Conservation (phyloP, 2,888 invertebrate genomes). For the Acanthosepion pharaonis region DNA sequence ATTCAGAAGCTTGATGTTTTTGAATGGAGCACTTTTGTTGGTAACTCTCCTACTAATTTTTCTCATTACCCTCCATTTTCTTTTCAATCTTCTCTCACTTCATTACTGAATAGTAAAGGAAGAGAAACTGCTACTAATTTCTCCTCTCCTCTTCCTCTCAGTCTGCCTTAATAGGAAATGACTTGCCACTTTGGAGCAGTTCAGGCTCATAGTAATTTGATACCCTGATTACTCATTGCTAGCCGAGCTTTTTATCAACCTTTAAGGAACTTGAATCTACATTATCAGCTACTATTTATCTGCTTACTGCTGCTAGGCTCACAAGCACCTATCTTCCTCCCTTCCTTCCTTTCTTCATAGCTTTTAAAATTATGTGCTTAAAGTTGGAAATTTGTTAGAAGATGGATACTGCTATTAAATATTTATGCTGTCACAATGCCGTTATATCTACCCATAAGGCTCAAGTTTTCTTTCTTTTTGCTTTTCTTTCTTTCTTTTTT, state of each 20-base stretch:
- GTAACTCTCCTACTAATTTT: background rate
- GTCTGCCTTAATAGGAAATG: slow-evolving; percentile 22
- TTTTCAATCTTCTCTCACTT: background rate
- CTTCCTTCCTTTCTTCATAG: too few species aligned
- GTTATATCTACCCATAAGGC: background rate
- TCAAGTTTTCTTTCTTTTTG: background rate
- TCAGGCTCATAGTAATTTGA: background rate
- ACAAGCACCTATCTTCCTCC: background rate
- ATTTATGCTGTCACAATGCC: background rate
- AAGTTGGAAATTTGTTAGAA: too few species aligned
- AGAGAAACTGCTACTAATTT: slow-evolving; percentile 11
- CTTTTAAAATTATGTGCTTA: background rate
- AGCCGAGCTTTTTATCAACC: background rate
- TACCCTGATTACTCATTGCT: background rate
- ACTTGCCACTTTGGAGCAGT: background rate
- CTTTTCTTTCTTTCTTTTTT: too few species aligned
- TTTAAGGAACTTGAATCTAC: background rate
- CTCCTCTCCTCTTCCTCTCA: background rate
- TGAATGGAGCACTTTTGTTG: background rate
- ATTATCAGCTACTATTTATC: background rate
- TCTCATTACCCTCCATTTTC: background rate
- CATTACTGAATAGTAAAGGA: background rate
- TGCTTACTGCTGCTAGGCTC: background rate
- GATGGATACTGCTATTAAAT: background rate
- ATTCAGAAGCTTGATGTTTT: background rate